A percentile compares a stretch with the other conserved stretches of the same genome.
phyloP scores from a whole-genome alignment of 2,888 invertebrate genomes.

The Sinelater perroti region DNA sequence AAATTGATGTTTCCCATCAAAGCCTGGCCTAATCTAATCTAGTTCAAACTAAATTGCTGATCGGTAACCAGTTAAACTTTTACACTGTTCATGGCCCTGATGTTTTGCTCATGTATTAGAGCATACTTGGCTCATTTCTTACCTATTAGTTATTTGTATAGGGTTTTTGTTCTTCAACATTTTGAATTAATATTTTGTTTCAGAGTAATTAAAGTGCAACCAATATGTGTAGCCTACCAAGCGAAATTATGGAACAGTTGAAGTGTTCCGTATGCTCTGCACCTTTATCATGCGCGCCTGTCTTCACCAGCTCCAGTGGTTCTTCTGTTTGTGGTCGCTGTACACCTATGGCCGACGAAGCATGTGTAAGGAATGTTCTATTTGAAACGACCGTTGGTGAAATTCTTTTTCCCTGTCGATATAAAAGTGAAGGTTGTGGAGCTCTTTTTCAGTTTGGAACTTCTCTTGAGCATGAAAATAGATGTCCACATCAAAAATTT shows the following conservation, averaged over 20 bases:
- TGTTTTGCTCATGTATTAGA: too few relatives aligned
- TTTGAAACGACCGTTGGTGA: slow-evolving; percentile 3
- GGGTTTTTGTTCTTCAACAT: too few relatives aligned
- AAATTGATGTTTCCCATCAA: too few relatives aligned
- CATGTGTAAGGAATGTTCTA: background rate
- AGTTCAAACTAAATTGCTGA: too few relatives aligned
- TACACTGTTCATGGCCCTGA: too few relatives aligned
- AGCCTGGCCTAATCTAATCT: too few relatives aligned
- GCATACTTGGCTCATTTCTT: too few relatives aligned
- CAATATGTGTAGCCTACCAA: slow-evolving; percentile 26
- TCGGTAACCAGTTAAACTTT: too few relatives aligned
- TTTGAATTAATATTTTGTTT: too few relatives aligned
- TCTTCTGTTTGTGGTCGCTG: slow-evolving; percentile 52
- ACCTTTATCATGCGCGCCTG: slow-evolving; percentile 51
- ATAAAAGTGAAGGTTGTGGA: slow-evolving; percentile 1
- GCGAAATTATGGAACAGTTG: slow-evolving; percentile 37
- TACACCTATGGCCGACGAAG: background rate
- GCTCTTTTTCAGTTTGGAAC: background rate
- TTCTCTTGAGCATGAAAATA: background rate
- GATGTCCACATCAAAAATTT: background rate
- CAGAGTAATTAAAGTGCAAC: too few relatives aligned
- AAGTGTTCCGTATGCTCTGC: slow-evolving; percentile 49
- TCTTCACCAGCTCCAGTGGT: slow-evolving; percentile 48
- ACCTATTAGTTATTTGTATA: too few relatives aligned
- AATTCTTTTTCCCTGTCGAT: slow-evolving; percentile 13